Evolutionary conservation across 2,888 invertebrate species (phyloP), one percentile per base, ranked within the genome.

Genomic region (Antitype chi): DNA sequence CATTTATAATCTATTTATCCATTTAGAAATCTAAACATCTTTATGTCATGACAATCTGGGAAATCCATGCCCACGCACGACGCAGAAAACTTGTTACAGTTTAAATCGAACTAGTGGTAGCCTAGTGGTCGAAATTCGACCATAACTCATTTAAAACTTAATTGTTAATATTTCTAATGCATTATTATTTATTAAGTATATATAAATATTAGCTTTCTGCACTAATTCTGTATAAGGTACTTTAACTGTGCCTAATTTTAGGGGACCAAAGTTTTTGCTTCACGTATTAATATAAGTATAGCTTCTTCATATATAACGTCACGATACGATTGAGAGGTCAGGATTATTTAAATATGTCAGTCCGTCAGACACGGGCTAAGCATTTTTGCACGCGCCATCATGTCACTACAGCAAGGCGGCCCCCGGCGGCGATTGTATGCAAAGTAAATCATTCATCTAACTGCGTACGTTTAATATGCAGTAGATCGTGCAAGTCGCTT

Each of bases 351-450:
- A 85, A 88, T 72, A 87, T 85, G 82, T 78, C 85, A 80, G 80
- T 67, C 70, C 38, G 38, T 66, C 82, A 85, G 81, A 80, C 74
- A 78, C 83, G 73, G 76, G 78, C 85, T 88, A 88, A 91, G 90
- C 94, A 94, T 95, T 92, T 93, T 92, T 93, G 93, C 95, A 95
- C 94, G 95, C 90, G 85, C 89, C 77, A 79, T 88, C 85, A 79
- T 90, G 89, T 90, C 90, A 89, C 80, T 87, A 79, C 87, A 84
- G 78, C 74, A 60, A 82, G 68, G 74, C 78, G 84, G 85, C 80
- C 88, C 82, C 89, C 86, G 84, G 82, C 81, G 84, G 81, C 92
- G 87, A 95, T 95, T 95, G 95, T 94, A 95, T 95, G 95, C 94
- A 92, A 95, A 95, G 82, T 86, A 85, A 81, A 90, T 91, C 76